These are phyloP conservation scores for Coluber constrictor DNA, from an alignment of 2,797 vertebrate genomes.

Conservation along the genomic window DNA sequence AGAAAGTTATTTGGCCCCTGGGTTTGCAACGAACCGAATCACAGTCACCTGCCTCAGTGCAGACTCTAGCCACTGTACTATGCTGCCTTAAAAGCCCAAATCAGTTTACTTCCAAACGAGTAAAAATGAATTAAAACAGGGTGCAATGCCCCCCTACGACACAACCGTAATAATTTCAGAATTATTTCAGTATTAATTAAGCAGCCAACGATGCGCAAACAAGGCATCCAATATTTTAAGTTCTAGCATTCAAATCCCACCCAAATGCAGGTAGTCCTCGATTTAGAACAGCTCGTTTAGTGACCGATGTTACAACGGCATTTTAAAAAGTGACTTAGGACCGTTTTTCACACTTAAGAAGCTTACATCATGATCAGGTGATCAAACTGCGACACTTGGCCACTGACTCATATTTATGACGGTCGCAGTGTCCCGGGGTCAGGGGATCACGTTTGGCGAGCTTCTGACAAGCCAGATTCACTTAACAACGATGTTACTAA, in stretches of 20 bases:
- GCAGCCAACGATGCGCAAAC: not conserved
- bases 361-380: too few species aligned
- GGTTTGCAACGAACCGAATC: not conserved
- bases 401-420: not conserved
- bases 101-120: too few species aligned
- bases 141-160: not conserved
- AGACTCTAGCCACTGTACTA: not conserved
- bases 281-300: too few species aligned
- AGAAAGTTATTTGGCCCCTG: not conserved
- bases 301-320: too few species aligned
- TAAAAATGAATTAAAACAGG: too few species aligned
- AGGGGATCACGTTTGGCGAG: not conserved
- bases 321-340: too few species aligned
- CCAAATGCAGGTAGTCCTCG: not conserved
- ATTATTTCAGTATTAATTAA: not conserved
- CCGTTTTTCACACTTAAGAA: too few species aligned
- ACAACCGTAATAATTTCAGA: not conserved
- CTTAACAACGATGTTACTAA: not conserved
- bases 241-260: not conserved
- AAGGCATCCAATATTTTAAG: not conserved
- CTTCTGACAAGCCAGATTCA: not conserved
- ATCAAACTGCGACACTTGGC: not conserved
- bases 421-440: not conserved
- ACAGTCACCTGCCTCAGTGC: not conserved
- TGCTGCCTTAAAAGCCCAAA: not conserved